These are phyloP conservation scores for Macrosiphum euphorbiae DNA, from an alignment of 2,888 invertebrate species.

Conservation along the genomic window DNA sequence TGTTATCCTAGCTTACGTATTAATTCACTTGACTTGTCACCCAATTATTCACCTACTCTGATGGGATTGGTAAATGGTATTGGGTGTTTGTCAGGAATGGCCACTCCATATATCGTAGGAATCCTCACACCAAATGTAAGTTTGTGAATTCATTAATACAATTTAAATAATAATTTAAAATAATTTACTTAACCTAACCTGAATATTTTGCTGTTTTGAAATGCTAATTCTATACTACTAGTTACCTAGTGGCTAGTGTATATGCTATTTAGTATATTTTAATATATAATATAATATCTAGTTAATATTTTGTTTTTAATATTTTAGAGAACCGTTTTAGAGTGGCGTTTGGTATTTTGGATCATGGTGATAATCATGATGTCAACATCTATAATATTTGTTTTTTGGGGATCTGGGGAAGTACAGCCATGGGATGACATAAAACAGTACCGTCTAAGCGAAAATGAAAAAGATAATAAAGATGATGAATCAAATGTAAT, in stretches of 20 bases:
- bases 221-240: background rate
- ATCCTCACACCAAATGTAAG: constrained; percentile 68
- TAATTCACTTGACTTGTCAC: constrained; percentile 77
- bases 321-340: constrained; percentile 70
- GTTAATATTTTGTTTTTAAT: background rate
- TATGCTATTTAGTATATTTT: background rate
- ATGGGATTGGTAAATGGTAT: constrained; percentile 78
- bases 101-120: constrained; percentile 76
- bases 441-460: constrained; percentile 67
- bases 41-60: constrained; percentile 77
- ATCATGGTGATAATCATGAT: constrained; percentile 80
- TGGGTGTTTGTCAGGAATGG: constrained; percentile 76
- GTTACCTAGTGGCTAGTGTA: background rate
- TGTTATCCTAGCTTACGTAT: constrained; percentile 79
- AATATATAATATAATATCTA: background rate
- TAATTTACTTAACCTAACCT: background rate
- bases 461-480: constrained; percentile 46
- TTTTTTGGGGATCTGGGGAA: constrained; percentile 81
- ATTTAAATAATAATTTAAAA: background rate
- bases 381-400: constrained; percentile 78
- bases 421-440: constrained; percentile 83
- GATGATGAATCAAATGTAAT: constrained; percentile 51
- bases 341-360: constrained; percentile 88
- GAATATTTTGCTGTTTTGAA: background rate
- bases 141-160: background rate